Evolutionary conservation across 2,113 vertebrate species (phyloP), one percentile per base, ranked within the genome.

Genomic region (Micronycteris hirsuta): DNA sequence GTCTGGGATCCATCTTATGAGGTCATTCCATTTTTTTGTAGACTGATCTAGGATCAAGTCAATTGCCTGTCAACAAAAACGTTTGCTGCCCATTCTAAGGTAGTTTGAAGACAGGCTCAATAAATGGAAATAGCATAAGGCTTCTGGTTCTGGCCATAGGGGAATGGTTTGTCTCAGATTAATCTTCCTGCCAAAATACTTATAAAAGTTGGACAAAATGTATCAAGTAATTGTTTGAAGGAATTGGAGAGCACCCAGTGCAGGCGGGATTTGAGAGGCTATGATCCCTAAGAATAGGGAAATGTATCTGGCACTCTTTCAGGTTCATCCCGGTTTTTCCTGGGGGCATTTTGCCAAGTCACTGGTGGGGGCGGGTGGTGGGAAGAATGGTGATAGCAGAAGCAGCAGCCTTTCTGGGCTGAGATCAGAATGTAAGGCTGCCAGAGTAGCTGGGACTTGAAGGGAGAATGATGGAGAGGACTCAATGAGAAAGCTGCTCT

Each of bases 1-100:
- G 76, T 81, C 68, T 56, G 4, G 26, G 52, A 12, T 67, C 73
- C 73, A 77, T 1, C 20, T 86, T 65, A 54, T n/a, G 58, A 91
- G 7, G 5, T 70, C 83, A 65, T 77, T 76, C 26, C 49, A 58
- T 54, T 91, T 56, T 91, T 91, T 47, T n/a, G 1, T 7, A 92
- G 87, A 80, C 41, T 92, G 84, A 86, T 88, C 33, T 31, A 74
- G 65, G 80, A 89, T 68, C 68, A 36, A 92, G 65, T 95, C 52
- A 71, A 31, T 33, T 43, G 36, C 28, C 38, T 96, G 67, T 80
- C 77, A 90, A 84, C 16, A 89, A 74, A 84, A 82, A 84, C 6
- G 28, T 85, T 11, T 43, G 77, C 77, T 74, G 38, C 28, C 61
- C 17, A 36, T 17, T 83, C 45, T 52, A 28, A 61, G 89, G 67